These are phyloP conservation scores for Gasterosteus nipponicus DNA, from an alignment of 2,113 vertebrate species.

Conservation along the genomic window DNA sequence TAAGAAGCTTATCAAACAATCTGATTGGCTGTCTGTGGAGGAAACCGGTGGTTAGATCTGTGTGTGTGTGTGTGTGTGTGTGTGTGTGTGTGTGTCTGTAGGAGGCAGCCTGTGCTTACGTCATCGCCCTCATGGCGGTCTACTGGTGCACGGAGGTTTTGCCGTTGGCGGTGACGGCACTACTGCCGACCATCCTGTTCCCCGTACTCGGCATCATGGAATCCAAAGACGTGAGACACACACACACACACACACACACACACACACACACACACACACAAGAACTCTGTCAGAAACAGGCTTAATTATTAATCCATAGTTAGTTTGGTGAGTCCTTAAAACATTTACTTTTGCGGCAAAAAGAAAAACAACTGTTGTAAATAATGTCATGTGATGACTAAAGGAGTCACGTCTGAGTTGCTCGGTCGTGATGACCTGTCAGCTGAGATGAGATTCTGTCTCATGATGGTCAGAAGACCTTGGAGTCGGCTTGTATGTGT, in stretches of 20 bases:
- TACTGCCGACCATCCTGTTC: constrained; percentile 90
- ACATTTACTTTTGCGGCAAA: too few relatives aligned
- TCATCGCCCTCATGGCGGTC: constrained; percentile 91
- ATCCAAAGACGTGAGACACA: constrained; percentile 84
- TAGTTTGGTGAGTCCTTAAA: too few relatives aligned
- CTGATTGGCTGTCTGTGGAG: too few relatives aligned
- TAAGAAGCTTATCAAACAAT: too few relatives aligned
- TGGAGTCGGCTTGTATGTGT: too few relatives aligned
- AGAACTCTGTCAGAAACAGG: not conserved
- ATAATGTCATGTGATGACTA: too few relatives aligned
- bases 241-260: constrained; percentile 4
- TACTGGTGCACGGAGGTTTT: constrained; percentile 97
- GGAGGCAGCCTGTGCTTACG: constrained; percentile 89
- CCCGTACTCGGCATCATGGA: constrained; percentile 90
- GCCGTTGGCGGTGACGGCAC: constrained; percentile 89
- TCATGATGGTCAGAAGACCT: too few relatives aligned
- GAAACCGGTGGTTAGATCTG: not conserved
- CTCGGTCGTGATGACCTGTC: too few relatives aligned
- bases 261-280: not conserved
- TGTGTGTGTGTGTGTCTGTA: constrained; percentile 64
- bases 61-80: constrained; percentile 43
- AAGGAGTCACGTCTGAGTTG: too few relatives aligned
- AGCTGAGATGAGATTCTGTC: too few relatives aligned
- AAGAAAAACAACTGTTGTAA: too few relatives aligned
- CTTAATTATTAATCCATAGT: too few relatives aligned